Evolutionary conservation across 2,888 invertebrate species (phyloP).

Genomic region (Drosophila hamatofila): DNA sequence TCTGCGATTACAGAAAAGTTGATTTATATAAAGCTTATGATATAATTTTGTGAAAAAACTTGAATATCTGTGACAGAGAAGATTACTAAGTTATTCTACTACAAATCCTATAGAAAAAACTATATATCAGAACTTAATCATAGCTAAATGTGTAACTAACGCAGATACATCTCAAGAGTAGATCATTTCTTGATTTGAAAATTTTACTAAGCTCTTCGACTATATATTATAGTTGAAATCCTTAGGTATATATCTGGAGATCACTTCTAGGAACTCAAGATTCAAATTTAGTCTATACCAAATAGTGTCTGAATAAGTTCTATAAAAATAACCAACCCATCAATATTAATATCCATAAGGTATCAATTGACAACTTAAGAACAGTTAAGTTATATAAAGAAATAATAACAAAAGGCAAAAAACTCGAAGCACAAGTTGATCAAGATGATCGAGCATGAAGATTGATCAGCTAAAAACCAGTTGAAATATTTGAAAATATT

Average conservation of each 20-base stretch:
- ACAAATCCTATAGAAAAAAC: not conserved
- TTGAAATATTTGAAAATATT: slow-evolving; percentile 5
- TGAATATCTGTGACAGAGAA: not conserved
- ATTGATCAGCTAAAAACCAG: slow-evolving; percentile 2
- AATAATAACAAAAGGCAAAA: not conserved
- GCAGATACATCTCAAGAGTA: too few relatives aligned
- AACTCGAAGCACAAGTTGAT: not conserved
- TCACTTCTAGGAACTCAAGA: too few relatives aligned
- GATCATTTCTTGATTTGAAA: too few relatives aligned
- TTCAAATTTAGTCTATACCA: not conserved
- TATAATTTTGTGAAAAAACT: not conserved
- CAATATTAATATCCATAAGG: not conserved
- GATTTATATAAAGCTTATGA: not conserved
- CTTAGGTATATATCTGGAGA: too few relatives aligned
- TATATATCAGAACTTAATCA: not conserved
- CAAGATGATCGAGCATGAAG: not conserved
- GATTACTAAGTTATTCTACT: not conserved
- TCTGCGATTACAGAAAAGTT: not conserved
- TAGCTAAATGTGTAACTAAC: not conserved
- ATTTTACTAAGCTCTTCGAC: too few relatives aligned
- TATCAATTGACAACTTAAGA: not conserved
- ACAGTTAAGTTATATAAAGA: not conserved
- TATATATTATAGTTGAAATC: too few relatives aligned
- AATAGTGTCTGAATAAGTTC: not conserved
- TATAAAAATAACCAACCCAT: not conserved